Evolutionary conservation across 1,140 invertebrate species (phyloP), one percentile per base, ranked within the genome.

Genomic region (Matsumurasca onukii): DNA sequence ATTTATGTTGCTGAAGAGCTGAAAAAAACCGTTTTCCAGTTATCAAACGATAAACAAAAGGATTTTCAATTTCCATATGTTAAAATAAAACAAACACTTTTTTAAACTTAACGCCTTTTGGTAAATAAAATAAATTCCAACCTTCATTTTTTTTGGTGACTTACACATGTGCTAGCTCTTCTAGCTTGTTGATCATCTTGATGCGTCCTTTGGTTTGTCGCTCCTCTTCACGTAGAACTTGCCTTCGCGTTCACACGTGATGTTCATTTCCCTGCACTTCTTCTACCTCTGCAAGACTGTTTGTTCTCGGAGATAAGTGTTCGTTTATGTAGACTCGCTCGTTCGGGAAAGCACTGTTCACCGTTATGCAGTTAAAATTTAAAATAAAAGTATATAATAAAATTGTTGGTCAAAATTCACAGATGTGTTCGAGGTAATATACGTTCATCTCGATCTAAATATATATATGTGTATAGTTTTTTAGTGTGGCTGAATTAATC

Each of bases 241-340:
- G 17, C 49, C 49, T 17, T 12, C 49, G 3, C 17, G 17, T 51
- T 22, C 49, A 51, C 3, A 51, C 49, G n/a, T 22, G 49, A 20
- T 20, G 17, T 20, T 20, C 49, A 51, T 17, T 51, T 51, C 49
- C 49, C 24, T 51, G 49, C 49, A 51, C n/a, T 51, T 51, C 24
- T 5, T n/a, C n/a, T 51, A 51, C 17, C 24, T 51, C 24, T 5
- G 3, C n/a, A 22, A 51, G 24, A 51, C n/a, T 20, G 3, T 22
- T 51, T 51, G 49, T 51, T 51, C n/a, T 51, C n/a, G 49, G 49
- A 5, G 49, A 51, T 17, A 51, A 22, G 24, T 51, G 49, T 5
- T 51, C 49, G n/a, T 51, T 51, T 3, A 51, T 22, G n/a, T 51
- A 51, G 49, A 51, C 49, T n/a, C n/a, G n/a, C 3, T 51, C 49